phyloP scores from a whole-genome alignment of 2,888 invertebrate genomes.

The Prenolepis imparis region DNA sequence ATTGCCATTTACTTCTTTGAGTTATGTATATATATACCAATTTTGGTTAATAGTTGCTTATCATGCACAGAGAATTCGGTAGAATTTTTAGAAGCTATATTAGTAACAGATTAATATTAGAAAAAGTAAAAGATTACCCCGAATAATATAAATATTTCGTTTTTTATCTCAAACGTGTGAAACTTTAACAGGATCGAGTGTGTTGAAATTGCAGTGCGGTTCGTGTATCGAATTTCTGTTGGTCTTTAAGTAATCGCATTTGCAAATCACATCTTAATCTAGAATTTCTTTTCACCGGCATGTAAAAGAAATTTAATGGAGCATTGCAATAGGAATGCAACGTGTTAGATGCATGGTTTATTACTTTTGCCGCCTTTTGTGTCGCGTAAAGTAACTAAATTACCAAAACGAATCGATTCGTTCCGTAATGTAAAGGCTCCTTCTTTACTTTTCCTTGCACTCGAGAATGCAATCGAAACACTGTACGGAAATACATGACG shows the following conservation, averaged over 20 bases:
- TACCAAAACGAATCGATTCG: constrained; percentile 48
- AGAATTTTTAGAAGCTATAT: neutral
- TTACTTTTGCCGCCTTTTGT: constrained; percentile 33
- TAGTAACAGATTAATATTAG: neutral
- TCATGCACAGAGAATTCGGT: neutral
- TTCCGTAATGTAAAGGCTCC: constrained; percentile 16
- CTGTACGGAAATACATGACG: constrained; percentile 45
- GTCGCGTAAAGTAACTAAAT: constrained; percentile 19
- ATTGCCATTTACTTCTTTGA: neutral
- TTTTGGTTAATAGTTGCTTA: constrained; percentile 4
- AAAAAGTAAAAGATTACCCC: neutral
- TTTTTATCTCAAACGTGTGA: neutral
- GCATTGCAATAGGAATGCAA: constrained; percentile 31
- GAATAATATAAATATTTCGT: neutral
- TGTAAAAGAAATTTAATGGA: constrained; percentile 27
- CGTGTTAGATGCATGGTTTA: constrained; percentile 38
- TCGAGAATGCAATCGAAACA: constrained; percentile 44
- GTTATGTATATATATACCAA: neutral
- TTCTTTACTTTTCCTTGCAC: constrained; percentile 38
- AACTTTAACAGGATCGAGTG: neutral
- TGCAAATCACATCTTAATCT: constrained; percentile 41
- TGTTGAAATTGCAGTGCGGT: neutral
- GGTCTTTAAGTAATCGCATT: constrained; percentile 24
- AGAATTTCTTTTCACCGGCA: neutral
- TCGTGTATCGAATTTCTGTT: constrained; percentile 6